Conservation (phyloP, 2,113 vertebrate genomes). For the Nerophis lumbriciformis region DNA sequence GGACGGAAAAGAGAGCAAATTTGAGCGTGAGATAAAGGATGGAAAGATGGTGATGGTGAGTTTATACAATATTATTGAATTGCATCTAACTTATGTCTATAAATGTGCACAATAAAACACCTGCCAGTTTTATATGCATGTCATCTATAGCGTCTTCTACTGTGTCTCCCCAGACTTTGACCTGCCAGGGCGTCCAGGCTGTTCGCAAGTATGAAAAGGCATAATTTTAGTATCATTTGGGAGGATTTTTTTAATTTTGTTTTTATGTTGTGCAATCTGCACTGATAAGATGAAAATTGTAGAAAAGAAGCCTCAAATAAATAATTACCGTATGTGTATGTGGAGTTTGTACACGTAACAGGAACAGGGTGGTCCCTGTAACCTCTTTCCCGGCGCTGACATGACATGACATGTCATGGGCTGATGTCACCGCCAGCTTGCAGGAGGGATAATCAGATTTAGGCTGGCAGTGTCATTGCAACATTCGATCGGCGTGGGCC, state of each 20-base stretch:
- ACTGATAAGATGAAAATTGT: no score
- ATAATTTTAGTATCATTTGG: constrained; percentile 42
- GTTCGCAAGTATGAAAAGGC: constrained; percentile 94
- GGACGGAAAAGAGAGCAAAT: constrained; percentile 91
- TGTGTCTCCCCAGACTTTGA: constrained; percentile 80
- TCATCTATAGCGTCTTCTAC: constrained; percentile 20
- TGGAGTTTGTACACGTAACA: background rate
- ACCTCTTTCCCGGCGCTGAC: background rate
- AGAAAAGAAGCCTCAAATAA: no score
- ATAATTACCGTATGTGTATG: background rate
- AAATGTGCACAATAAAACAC: no score
- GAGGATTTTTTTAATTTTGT: background rate
- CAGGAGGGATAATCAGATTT: constrained; percentile 59
- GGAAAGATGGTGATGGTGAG: constrained; percentile 94
- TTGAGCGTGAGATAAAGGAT: constrained; percentile 91
- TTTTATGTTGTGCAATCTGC: background rate
- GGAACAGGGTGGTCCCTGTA: no score
- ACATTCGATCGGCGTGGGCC: constrained; percentile 60
- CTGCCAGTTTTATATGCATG: background rate
- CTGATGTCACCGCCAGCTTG: constrained; percentile 28
- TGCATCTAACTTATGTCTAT: background rate
- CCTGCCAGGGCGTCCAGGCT: constrained; percentile 82
- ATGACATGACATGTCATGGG: constrained; percentile 7
- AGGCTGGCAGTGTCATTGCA: constrained; percentile 63
- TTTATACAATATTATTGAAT: constrained; percentile 1